Evolutionary conservation across 2,113 vertebrate species (phyloP).

Genomic region (Nyctereutes procyonoides): DNA sequence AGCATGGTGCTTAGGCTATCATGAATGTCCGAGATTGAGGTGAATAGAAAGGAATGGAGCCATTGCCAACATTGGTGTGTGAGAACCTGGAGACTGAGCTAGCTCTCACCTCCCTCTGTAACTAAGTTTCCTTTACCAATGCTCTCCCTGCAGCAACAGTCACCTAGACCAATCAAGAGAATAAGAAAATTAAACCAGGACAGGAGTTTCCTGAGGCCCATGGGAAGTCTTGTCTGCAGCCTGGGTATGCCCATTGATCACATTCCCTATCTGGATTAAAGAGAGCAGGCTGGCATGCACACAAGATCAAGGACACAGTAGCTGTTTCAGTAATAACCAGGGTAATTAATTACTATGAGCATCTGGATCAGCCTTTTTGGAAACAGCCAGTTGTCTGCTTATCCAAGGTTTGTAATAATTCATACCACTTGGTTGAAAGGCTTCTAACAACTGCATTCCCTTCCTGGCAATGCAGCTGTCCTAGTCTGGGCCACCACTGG

Average conservation of each 20-base stretch:
- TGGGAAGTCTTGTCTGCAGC: constrained; percentile 32
- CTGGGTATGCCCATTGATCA: constrained; percentile 43
- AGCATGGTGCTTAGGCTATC: background rate
- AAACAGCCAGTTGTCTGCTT: constrained; percentile 34
- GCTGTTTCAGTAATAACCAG: background rate
- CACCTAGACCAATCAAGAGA: constrained; percentile 82
- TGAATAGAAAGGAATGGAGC: constrained; percentile 36
- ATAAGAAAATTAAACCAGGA: constrained; percentile 78
- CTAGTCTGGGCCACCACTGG: background rate
- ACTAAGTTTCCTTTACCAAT: constrained; percentile 78
- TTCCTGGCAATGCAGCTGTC: constrained; percentile 2
- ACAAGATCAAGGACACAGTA: constrained; percentile 36
- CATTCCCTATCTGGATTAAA: background rate
- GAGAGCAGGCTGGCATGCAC: constrained; percentile 7
- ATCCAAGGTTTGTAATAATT: constrained; percentile 56
- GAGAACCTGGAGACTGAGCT: background rate
- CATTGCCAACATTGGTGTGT: constrained; percentile 17
- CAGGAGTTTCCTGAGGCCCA: constrained; percentile 45
- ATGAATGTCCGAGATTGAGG: constrained; percentile 32
- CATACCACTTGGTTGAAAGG: constrained; percentile 44
- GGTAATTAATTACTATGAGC: constrained; percentile 27
- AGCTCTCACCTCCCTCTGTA: constrained; percentile 81
- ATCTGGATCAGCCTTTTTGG: constrained; percentile 53
- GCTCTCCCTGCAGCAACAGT: constrained; percentile 81
- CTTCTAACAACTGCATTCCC: constrained; percentile 30